phyloP scores from a whole-genome alignment of 2,888 invertebrate species.

The Drosophila diplacantha region DNA sequence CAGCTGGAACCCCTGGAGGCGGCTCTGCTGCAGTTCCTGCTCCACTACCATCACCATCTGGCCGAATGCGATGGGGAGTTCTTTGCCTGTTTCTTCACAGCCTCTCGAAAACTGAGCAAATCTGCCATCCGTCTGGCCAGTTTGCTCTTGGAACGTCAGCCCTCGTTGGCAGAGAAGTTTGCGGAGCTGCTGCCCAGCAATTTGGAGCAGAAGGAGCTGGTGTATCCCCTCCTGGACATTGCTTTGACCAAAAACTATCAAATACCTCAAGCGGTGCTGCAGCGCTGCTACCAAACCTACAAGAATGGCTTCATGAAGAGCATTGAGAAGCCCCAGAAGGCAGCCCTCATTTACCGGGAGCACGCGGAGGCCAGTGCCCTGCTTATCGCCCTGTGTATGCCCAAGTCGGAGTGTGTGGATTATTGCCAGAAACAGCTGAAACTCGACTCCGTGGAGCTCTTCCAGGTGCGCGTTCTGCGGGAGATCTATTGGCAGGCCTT shows the following conservation, averaged over 20 bases:
- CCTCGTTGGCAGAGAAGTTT: conserved; percentile 25
- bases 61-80: conserved; percentile 79
- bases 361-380: conserved; percentile 81
- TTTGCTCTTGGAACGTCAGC: conserved; percentile 78
- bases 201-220: conserved; percentile 80
- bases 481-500: conserved; percentile 80
- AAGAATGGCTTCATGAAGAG: conserved; percentile 82
- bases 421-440: conserved; percentile 82
- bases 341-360: conserved; percentile 82
- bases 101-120: conserved; percentile 79
- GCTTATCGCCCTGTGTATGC: conserved; percentile 82
- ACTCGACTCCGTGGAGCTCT: conserved; percentile 81
- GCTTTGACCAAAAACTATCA: conserved; percentile 73
- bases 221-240: conserved; percentile 81
- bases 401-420: conserved; percentile 80
- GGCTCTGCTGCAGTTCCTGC: conserved; percentile 80
- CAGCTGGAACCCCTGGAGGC: conserved; percentile 80
- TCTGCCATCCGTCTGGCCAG: conserved; percentile 81
- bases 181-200: conserved; percentile 73
- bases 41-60: conserved; percentile 81
- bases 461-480: conserved; percentile 80
- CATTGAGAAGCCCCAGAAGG: conserved; percentile 84
- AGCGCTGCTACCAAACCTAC: conserved; percentile 80
- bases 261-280: conserved; percentile 78
- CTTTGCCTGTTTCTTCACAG: conserved; percentile 79